Conservation (phyloP, 2,113 vertebrate species). For the Odocoileus hemionus region DNA sequence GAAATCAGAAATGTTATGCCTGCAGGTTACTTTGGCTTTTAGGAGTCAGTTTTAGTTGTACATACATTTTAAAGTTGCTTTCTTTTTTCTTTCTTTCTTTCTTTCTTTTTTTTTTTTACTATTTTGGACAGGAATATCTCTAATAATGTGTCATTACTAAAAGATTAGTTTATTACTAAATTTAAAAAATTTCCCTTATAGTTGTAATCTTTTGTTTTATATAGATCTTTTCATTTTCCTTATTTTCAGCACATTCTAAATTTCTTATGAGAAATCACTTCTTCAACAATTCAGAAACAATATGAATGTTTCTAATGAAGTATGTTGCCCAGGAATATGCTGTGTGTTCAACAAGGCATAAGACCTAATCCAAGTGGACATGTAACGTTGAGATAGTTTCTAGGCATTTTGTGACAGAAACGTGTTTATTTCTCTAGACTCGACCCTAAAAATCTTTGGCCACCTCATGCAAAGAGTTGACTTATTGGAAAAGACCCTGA, state of each 20-base stretch:
- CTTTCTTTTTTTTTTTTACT: neutral
- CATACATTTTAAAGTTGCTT: neutral
- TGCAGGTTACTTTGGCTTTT: neutral
- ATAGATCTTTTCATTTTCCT: neutral
- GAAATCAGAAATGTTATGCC: neutral
- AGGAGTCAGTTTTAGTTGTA: neutral
- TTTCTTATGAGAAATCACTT: neutral
- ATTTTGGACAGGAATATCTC: neutral
- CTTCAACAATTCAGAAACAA: neutral
- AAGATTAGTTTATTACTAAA: neutral
- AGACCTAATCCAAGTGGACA: neutral
- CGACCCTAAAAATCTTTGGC: neutral
- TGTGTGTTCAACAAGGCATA: neutral
- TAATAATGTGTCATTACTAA: neutral
- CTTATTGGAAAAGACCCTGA: too few species aligned
- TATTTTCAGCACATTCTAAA: neutral
- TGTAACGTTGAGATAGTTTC: neutral
- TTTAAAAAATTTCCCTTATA: neutral
- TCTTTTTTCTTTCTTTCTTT: neutral
- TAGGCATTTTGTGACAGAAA: neutral
- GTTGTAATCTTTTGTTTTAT: neutral
- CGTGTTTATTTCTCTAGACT: neutral
- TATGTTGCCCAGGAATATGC: neutral
- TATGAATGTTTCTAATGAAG: neutral
- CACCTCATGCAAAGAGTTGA: too few species aligned